These are phyloP conservation scores for Ganaspis brasiliensis DNA, from an alignment of 2,888 invertebrate species.

Conservation along the genomic window DNA sequence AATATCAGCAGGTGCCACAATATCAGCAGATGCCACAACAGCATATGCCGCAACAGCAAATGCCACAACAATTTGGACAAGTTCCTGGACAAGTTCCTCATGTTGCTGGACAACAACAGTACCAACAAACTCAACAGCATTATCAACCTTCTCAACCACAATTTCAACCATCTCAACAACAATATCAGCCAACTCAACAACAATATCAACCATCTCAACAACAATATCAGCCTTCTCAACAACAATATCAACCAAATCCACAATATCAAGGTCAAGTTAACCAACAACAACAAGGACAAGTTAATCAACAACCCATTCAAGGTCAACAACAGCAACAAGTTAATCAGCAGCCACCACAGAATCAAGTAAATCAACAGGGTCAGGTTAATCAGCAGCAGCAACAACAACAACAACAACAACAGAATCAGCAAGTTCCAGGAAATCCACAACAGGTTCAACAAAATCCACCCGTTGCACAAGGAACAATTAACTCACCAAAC, in stretches of 20 bases:
- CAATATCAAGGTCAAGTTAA: not conserved
- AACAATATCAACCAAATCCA: too few species aligned
- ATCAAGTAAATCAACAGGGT: slow-evolving; percentile 31
- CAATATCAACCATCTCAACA: too few species aligned
- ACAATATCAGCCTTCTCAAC: too few species aligned
- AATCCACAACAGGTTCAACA: too few species aligned
- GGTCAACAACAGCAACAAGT: not conserved
- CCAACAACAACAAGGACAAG: slow-evolving; percentile 11
- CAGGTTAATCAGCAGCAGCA: slow-evolving; percentile 53
- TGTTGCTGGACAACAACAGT: slow-evolving; percentile 30
- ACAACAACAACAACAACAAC: slow-evolving; percentile 50
- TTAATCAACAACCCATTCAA: slow-evolving; percentile 14
- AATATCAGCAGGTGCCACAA: too few species aligned
- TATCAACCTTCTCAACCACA: too few species aligned
- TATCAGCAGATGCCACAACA: too few species aligned
- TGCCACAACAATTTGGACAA: not conserved
- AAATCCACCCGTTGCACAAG: too few species aligned
- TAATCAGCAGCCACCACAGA: slow-evolving; percentile 43
- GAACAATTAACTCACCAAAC: too few species aligned
- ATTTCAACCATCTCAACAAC: too few species aligned
- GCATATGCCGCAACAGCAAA: not conserved
- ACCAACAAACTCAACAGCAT: not conserved
- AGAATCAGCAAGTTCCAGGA: slow-evolving; percentile 49
- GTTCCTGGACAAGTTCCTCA: slow-evolving; percentile 7
- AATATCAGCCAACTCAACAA: too few species aligned